Evolutionary conservation across 2,888 invertebrate species (phyloP), one percentile per base, ranked within the genome.

Genomic region (Nymphalis urticae): DNA sequence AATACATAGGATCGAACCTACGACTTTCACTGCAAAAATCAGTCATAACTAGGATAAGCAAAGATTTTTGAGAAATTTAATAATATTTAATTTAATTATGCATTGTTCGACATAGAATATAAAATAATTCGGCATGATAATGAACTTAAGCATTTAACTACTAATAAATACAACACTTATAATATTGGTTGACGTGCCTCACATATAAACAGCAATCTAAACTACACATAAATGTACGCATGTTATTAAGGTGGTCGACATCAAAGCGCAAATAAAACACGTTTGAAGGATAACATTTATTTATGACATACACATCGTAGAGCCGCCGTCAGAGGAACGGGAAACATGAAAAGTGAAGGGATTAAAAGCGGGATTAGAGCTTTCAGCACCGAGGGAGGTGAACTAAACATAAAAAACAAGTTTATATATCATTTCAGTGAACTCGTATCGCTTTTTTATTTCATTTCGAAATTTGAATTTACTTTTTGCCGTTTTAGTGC

Each of bases 221-320:
- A 27, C 68, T 73, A 73, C 54, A 74, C 73, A 74, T 72, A 61
- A 66, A 75, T 74, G 58, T 48, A 74, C 69, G 64, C 27, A 68
- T 36, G 27, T 71, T 36, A 73, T 68, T 73, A 62, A 61, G 71
- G 73, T 77, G 74, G 74, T 72, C 69, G 73, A 80, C 78, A 82
- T 80, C 71, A 81, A 84, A 88, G 87, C 84, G 83, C 86, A 88
- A 92, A 91, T 87, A 91, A 92, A 92, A 91, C 87, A 89, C 90
- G 80, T 79, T 85, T 80, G 81, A 84, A 79, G 78, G 81, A 75
- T 75, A 88, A 90, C 86, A 89, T 92, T 92, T 92, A 92, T 92
- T 92, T 56, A 82, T 77, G 78, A 80, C 79, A 80, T 78, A 85
- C 84, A 80, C 76, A 78, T 80, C 77, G 74, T 80, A 80, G 82